Evolutionary conservation across 2,113 vertebrate genomes (phyloP), one percentile per base, ranked within the genome.

Genomic region (Pseudopodoces humilis): DNA sequence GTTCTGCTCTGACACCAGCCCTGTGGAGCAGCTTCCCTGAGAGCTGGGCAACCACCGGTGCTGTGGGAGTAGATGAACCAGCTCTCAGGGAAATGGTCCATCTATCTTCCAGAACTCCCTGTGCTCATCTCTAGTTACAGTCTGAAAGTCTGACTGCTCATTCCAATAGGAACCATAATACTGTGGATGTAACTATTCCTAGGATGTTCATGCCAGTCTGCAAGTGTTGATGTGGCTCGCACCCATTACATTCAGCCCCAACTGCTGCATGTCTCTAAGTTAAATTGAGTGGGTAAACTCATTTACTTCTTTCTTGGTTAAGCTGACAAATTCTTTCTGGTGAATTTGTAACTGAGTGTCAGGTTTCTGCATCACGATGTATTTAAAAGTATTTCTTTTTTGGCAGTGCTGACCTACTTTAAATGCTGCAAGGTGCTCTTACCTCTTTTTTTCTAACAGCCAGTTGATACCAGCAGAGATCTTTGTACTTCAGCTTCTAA

Each of bases 401-500:
- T 87, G 70, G 28, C 81, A 72, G 1, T 75, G 74, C 41, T 86
- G 88, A 81, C 83, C 93, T 96, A 83, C 62, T 95, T 92, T 64
- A 69, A 89, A 60, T 82, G 22, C 80, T 68, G 70, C 2, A 13
- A 37, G 71, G 44, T 89, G 62, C 69, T 72, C 30, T 71, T 74
- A 60, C 43, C 15, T 43, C 18, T 62, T 19, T 22, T 50, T 43
- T 28, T 3, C 9, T 37, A 86, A 30, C 71, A 91, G 56, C 68
- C 8, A 3, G 31, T 22, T 92, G 64, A 84, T 81, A 86, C 65
- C 56, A 82, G 67, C 35, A 82, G 81, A 95, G 65, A 74, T 86
- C 86, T 95, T 94, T 95, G 74, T 92, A 72, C 86, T 84, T 86
- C 69, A 87, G 44, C 69, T 91, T 82, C 77, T 79, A 71, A 95